These are phyloP conservation scores for Drosophila planitibia DNA, from an alignment of 2,888 invertebrate genomes.

Conservation along the genomic window DNA sequence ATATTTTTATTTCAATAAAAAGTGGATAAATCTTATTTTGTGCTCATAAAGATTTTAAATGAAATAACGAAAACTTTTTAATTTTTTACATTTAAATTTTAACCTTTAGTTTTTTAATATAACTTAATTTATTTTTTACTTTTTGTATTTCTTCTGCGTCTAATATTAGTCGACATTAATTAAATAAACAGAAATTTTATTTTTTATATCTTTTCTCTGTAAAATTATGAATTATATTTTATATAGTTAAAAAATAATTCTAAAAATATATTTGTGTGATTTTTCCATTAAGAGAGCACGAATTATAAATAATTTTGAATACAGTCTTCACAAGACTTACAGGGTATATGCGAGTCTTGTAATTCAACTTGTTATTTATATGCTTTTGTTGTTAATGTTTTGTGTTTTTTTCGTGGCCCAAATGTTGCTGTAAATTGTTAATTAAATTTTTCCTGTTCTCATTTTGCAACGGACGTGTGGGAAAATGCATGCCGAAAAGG, in stretches of 20 bases:
- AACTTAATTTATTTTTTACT: background rate
- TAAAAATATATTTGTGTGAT: background rate
- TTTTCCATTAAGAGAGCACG: background rate
- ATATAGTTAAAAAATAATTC: background rate
- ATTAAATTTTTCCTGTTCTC: conserved; percentile 71
- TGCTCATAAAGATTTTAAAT: background rate
- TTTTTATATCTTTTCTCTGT: background rate
- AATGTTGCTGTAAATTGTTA: conserved; percentile 76
- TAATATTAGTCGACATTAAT: background rate
- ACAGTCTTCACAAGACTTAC: background rate
- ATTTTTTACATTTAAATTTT: background rate
- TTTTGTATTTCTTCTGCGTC: background rate
- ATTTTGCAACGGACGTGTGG: conserved; percentile 66
- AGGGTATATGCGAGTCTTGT: conserved; percentile 23
- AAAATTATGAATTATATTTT: background rate
- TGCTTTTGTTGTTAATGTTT: conserved; percentile 11
- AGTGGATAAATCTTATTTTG: background rate
- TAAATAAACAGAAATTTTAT: background rate
- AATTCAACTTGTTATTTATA: background rate
- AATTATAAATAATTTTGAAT: background rate
- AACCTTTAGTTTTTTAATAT: background rate
- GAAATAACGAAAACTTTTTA: background rate
- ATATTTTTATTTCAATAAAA: background rate
- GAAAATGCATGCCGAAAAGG: conserved; percentile 42
- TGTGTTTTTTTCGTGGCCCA: conserved; percentile 35